Base-by-base conservation (phyloP, 1,140 invertebrate genomes). In the Sminthurinus signatus region DNA sequence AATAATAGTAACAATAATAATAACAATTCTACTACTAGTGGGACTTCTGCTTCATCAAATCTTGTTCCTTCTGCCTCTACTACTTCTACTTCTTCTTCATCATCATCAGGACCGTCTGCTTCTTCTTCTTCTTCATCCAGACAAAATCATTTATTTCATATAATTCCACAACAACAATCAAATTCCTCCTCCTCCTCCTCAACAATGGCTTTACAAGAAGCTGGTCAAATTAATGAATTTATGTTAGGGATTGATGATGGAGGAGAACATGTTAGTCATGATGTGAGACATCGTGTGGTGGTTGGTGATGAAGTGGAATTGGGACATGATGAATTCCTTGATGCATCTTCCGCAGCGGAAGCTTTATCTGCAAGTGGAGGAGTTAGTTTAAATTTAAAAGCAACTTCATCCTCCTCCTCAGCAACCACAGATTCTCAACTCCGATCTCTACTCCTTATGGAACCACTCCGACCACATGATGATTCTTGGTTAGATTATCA, bases 191-290 rank as follows among this genome's bases (percentile, higher is more conserved):
- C 17, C 15, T 19, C 5, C 19, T 21, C 28, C 21, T 60, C 57
- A 17, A 36, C 60, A 19, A n/a, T 43, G 27, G 29, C 25, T 17
- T 43, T 65, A 27, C 64, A 67, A 36, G 64, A 67, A 21, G 59
- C 51, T 29, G 48, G n/a, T n/a, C n/a, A n/a, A n/a, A n/a, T n/a
- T n/a, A n/a, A n/a, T 42, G 70, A 72, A 60, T 69, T 72, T 63
- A 60, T 69, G 17, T 36, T 72, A 15, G 67, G 67, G 25, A 27
- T 64, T 25, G 23, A 29, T 32, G 60, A 50, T 12, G 28, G 14
- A 28, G 28, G 31, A 14, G 50, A 57, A 3, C 19, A 51, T 52
- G 42, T 42, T 29, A n/a, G n/a, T n/a, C n/a, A n/a, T n/a, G n/a
- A n/a, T n/a, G n/a, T n/a, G n/a, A n/a, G n/a, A n/a, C n/a, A n/a